phyloP scores from a whole-genome alignment of 2,797 vertebrate genomes.

The Bradypodion ventrale region DNA sequence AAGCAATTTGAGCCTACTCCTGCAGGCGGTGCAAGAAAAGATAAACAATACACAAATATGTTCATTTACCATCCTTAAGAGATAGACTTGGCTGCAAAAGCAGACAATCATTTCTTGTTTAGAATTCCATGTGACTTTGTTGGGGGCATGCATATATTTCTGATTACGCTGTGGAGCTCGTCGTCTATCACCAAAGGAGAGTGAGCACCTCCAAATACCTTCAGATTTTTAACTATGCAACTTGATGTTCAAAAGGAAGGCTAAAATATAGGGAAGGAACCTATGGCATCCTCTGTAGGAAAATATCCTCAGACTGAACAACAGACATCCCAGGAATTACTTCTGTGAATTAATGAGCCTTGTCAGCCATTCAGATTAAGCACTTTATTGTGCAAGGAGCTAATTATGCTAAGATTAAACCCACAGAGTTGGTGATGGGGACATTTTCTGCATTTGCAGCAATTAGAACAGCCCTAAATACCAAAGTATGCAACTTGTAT shows the following conservation, averaged over 20 bases:
- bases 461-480: slow-evolving; percentile 67
- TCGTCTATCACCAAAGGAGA: not conserved
- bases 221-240: slow-evolving; percentile 57
- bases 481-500: slow-evolving; percentile 65
- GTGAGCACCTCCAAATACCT: slow-evolving; percentile 16
- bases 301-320: slow-evolving; percentile 70
- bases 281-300: slow-evolving; percentile 52
- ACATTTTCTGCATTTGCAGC: slow-evolving; percentile 72
- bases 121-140: slow-evolving; percentile 27
- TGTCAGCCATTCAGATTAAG: slow-evolving; percentile 80
- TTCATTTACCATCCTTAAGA: slow-evolving; percentile 12
- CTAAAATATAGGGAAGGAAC: slow-evolving; percentile 54
- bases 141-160: slow-evolving; percentile 29
- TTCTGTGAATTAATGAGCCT: slow-evolving; percentile 76
- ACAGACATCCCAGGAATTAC: slow-evolving; percentile 76
- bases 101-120: slow-evolving; percentile 28
- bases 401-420: slow-evolving; percentile 80
- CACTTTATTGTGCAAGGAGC: slow-evolving; percentile 78
- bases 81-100: slow-evolving; percentile 20
- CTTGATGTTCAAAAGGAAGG: slow-evolving; percentile 58
- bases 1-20: slow-evolving; percentile 35
- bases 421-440: slow-evolving; percentile 74
- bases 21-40: slow-evolving; percentile 23
- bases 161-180: slow-evolving; percentile 39
- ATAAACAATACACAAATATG: slow-evolving; percentile 13